These are phyloP conservation scores for Pollenia angustigena DNA, from an alignment of 2,888 invertebrate genomes.

Conservation along the genomic window DNA sequence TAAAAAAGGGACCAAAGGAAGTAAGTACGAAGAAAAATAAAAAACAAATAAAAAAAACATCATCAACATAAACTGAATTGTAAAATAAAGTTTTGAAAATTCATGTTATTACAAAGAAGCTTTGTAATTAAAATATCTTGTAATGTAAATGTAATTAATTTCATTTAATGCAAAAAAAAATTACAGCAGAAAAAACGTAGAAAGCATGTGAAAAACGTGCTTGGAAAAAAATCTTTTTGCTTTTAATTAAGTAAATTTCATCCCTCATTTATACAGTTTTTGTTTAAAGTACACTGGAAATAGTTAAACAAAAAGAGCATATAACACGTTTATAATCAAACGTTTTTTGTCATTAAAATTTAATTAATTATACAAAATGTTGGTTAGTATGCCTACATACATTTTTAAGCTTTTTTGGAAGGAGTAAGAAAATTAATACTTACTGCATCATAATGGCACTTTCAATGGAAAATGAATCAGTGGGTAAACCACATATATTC, in stretches of 20 bases:
- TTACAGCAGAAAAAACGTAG: not conserved
- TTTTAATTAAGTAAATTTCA: conserved; percentile 37
- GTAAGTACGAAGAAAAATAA: conserved; percentile 1
- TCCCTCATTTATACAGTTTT: conserved; percentile 11
- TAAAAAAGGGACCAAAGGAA: conserved; percentile 33
- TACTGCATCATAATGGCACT: conserved; percentile 96
- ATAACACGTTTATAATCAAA: conserved; percentile 17
- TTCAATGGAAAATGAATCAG: conserved; percentile 94
- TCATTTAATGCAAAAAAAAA: conserved; percentile 23
- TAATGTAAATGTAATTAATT: conserved; percentile 71
- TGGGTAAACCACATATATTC: conserved; percentile 95
- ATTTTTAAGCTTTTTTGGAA: not conserved
- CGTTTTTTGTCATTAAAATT: conserved; percentile 1
- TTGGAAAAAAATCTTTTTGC: not conserved
- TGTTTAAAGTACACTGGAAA: not conserved
- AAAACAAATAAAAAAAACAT: not conserved
- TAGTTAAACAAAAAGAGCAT: conserved; percentile 1
- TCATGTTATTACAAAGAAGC: conserved; percentile 39
- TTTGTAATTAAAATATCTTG: conserved; percentile 71
- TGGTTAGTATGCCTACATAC: not conserved
- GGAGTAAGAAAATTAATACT: conserved; percentile 77
- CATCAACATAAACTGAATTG: conserved; percentile 22
- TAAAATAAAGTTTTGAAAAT: conserved; percentile 42
- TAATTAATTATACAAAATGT: conserved; percentile 20
- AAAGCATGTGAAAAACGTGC: conserved; percentile 5